Evolutionary conservation across 2,797 vertebrate genomes (phyloP).

Genomic region (Amphiprion clarkii): DNA sequence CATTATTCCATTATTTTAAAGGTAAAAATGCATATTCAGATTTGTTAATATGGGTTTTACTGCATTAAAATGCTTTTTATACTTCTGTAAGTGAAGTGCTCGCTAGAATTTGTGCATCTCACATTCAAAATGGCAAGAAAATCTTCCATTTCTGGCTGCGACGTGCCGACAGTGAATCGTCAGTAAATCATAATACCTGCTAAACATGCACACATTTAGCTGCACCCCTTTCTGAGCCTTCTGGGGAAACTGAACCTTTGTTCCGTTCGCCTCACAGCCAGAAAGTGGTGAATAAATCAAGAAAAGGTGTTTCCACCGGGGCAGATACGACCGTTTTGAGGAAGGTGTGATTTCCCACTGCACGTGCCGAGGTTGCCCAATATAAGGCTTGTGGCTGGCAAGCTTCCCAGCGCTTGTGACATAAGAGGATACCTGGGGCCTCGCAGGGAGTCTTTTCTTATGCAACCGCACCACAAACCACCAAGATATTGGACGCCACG

Average conservation of each 20-base stretch:
- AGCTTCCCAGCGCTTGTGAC: constrained; percentile 63
- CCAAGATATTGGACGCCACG: constrained; percentile 6
- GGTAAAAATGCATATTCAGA: too few species aligned
- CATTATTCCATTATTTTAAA: too few species aligned
- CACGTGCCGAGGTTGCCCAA: constrained; percentile 57
- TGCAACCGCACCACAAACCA: constrained; percentile 65
- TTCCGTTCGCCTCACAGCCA: constrained; percentile 8
- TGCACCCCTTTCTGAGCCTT: not conserved
- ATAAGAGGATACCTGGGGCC: constrained; percentile 71
- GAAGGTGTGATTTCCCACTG: constrained; percentile 61
- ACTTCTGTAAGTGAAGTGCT: not conserved
- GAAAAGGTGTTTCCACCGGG: constrained; percentile 64
- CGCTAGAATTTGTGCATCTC: not conserved
- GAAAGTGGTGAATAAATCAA: constrained; percentile 49
- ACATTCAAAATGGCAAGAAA: not conserved
- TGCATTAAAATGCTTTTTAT: not conserved
- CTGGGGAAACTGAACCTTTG: constrained; percentile 11
- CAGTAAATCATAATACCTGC: constrained; percentile 29
- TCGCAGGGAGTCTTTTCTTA: constrained; percentile 32
- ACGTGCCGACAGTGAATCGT: constrained; percentile 6
- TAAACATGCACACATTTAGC: constrained; percentile 35
- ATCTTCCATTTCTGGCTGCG: constrained; percentile 10
- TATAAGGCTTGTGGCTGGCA: constrained; percentile 54
- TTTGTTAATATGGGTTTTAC: not conserved
- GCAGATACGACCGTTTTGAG: constrained; percentile 68